Conservation (phyloP, 2,113 vertebrate species). For the Verasper variegatus region DNA sequence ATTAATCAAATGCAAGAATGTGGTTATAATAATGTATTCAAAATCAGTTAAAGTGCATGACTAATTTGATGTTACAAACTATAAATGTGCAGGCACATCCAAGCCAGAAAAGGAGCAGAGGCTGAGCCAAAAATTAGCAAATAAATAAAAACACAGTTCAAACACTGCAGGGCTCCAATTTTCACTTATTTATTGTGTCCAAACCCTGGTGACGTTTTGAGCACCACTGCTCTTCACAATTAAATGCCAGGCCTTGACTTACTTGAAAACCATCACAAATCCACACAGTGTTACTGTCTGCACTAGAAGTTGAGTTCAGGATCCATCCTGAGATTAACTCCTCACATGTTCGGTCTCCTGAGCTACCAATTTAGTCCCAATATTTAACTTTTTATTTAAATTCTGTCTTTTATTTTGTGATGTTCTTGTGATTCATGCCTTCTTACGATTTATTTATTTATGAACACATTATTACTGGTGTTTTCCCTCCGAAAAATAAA, state of each 20-base stretch:
- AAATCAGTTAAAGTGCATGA: background rate
- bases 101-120: background rate
- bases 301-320: background rate
- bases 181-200: slow-evolving; percentile 1
- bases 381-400: background rate
- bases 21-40: background rate
- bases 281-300: background rate
- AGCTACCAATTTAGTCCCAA: background rate
- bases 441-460: background rate
- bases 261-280: background rate
- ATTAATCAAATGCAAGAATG: background rate
- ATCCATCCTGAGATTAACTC: background rate
- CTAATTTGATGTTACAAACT: background rate
- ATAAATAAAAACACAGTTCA: background rate
- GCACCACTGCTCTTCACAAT: slow-evolving; percentile 6
- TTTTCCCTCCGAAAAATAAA: no score
- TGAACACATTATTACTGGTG: background rate
- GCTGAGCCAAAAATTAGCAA: background rate
- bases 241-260: slow-evolving; percentile 3
- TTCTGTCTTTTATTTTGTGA: background rate
- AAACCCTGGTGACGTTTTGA: background rate
- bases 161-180: slow-evolving; percentile 4
- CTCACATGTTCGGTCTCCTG: background rate
- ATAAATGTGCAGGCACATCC: background rate
- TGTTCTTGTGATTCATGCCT: background rate